Evolutionary conservation across 2,888 invertebrate genomes (phyloP).

Genomic region (Tenthredo mesomela): DNA sequence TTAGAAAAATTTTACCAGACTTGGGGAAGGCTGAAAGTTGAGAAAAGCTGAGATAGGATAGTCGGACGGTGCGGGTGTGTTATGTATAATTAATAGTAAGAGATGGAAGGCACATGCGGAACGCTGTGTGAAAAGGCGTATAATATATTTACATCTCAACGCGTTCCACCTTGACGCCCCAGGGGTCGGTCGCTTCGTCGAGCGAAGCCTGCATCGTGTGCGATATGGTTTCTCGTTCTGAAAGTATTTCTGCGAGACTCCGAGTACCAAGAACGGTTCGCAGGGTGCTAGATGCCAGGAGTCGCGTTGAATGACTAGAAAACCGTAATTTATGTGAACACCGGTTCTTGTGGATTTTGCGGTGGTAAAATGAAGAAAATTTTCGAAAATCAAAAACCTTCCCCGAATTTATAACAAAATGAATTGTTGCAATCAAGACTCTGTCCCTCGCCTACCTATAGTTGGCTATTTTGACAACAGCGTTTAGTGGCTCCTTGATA

Average conservation of each 20-base stretch:
- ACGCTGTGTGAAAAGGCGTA: constrained; percentile 4
- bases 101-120: neutral
- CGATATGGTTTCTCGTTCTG: constrained; percentile 95
- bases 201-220: constrained; percentile 92
- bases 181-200: constrained; percentile 93
- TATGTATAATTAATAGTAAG: constrained; percentile 32
- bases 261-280: constrained; percentile 96
- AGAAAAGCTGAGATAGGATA: constrained; percentile 1
- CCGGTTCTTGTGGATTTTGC: neutral
- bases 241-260: constrained; percentile 93
- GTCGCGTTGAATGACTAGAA: constrained; percentile 87
- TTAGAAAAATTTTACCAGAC: neutral
- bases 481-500: constrained; percentile 88
- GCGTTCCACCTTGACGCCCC: constrained; percentile 96
- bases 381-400: neutral
- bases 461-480: constrained; percentile 87
- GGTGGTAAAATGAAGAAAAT: neutral
- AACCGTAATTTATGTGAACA: constrained; percentile 6
- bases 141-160: constrained; percentile 91
- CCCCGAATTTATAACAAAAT: neutral
- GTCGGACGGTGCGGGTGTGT: neutral
- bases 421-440: neutral
- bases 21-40: neutral
- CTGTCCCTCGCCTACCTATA: constrained; percentile 80
- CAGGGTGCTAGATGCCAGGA: constrained; percentile 91